Evolutionary conservation across 30 jellyfish, hydroid and myxozoan species (phyloP), one percentile per base, ranked within the genome.

Genomic region (Phacellophora camtschatica): DNA sequence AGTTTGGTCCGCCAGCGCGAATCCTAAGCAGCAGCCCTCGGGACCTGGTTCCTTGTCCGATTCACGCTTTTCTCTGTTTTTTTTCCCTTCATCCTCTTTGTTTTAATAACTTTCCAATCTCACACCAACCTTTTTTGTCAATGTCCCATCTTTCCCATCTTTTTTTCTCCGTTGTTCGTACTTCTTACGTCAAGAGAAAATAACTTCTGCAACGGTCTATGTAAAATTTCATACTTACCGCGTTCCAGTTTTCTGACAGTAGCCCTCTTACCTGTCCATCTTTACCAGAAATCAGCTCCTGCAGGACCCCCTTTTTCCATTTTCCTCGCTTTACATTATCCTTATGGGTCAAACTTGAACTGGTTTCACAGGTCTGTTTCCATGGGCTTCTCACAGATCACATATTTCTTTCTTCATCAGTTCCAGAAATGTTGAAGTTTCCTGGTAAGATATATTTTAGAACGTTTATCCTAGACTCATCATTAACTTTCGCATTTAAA

Each of bases 181-280:
- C 58, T 8, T 13, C 12, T 29, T 16, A 64, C 34, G 9, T 64
- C 78, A 3, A 64, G 33, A 29, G 78, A 59, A 27, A 2, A 64
- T 3, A 64, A 59, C 34, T 36, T 64, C 12, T 10, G 16, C 2
- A 64, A 12, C 11, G 66, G 78, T 27, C 58, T 4, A 30, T 23
- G 30, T 64, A 64, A 29, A 27, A 29, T 32, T 64, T 64, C 78
- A 12, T 8, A 2, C 78, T 64, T 64, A 64, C 78, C 65, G 11
- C 78, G 23, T 15, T 29, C 78, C n/a, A n/a, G n/a, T 20, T 64
- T 57, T 5, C 72, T 36, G 22, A 57, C 41, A 57, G 16, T 19
- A 5, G 72, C 72, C 78, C 58, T 37, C 20, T 27, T 4, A 64
- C 78, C 19, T 28, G 27, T 2, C 78, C 78, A 30, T 64, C 78